Conservation (phyloP, 2,113 vertebrate species). For the Tragelaphus buxtoni region DNA sequence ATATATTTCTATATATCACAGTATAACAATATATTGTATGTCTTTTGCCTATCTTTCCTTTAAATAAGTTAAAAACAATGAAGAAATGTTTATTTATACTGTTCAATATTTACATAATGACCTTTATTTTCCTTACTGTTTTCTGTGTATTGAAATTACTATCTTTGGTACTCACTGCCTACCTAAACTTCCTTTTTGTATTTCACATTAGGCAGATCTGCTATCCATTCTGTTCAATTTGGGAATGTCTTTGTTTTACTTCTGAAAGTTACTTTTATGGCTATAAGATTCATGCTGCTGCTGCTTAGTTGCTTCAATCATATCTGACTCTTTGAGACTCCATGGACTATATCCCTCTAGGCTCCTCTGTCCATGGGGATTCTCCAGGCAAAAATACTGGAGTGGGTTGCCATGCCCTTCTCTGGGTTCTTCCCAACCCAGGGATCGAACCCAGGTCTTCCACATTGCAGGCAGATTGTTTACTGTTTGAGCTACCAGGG, state of each 20-base stretch:
- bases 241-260: not conserved
- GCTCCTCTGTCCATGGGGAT: not conserved
- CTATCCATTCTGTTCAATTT: not conserved
- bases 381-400: not conserved
- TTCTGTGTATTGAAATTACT: not conserved
- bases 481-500: not conserved
- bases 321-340: not conserved
- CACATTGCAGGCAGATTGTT: not conserved
- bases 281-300: not conserved
- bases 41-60: not conserved
- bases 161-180: not conserved
- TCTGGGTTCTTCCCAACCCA: not conserved
- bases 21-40: not conserved
- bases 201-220: not conserved
- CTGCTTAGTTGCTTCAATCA: not conserved
- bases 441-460: not conserved
- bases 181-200: not conserved
- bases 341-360: not conserved
- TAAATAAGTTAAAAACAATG: not conserved
- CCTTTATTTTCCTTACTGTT: not conserved
- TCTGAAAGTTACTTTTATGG: not conserved
- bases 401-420: not conserved
- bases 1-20: not conserved
- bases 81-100: not conserved
- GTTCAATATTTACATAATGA: not conserved